A percentile compares a stretch with the other conserved stretches of the same genome.
These are phyloP conservation scores for Euglossa dilemma DNA, from an alignment of 1,140 invertebrate species.

Conservation along the genomic window DNA sequence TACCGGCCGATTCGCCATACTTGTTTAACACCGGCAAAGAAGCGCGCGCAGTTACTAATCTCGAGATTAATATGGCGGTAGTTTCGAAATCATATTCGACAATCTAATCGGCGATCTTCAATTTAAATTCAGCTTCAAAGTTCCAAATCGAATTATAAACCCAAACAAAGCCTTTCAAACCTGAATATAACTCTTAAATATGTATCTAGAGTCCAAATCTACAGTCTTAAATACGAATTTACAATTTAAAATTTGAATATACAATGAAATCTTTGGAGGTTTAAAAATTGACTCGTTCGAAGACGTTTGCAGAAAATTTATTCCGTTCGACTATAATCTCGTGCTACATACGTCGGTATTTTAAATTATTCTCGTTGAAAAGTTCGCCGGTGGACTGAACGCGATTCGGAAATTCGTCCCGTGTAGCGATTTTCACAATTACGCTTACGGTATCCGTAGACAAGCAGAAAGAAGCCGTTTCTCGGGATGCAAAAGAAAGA, in stretches of 20 bases:
- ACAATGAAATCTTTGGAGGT: not conserved
- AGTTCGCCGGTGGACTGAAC: not conserved
- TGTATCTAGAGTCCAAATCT: not conserved
- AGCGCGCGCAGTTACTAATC: not conserved
- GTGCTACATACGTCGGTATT: not conserved
- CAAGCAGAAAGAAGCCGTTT: conserved; percentile 21
- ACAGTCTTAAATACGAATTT: not conserved
- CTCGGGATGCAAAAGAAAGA: conserved; percentile 22
- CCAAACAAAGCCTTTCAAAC: too few relatives aligned
- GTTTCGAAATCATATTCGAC: not conserved
- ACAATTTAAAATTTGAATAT: not conserved
- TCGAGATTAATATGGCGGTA: not conserved
- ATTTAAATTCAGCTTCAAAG: not conserved
- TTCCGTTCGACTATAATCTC: too few relatives aligned
- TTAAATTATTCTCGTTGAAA: not conserved
- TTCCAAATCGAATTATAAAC: not conserved
- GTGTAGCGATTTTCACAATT: not conserved
- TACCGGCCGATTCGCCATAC: not conserved
- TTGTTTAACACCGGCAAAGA: not conserved
- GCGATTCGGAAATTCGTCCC: not conserved
- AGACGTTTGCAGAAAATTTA: too few relatives aligned
- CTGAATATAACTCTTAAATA: not conserved
- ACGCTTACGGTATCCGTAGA: conserved; percentile 15
- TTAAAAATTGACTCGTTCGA: too few relatives aligned
- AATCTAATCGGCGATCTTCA: not conserved